These are phyloP conservation scores for Macrobrachium rosenbergii DNA, from an alignment of 1,140 invertebrate species.

Conservation along the genomic window DNA sequence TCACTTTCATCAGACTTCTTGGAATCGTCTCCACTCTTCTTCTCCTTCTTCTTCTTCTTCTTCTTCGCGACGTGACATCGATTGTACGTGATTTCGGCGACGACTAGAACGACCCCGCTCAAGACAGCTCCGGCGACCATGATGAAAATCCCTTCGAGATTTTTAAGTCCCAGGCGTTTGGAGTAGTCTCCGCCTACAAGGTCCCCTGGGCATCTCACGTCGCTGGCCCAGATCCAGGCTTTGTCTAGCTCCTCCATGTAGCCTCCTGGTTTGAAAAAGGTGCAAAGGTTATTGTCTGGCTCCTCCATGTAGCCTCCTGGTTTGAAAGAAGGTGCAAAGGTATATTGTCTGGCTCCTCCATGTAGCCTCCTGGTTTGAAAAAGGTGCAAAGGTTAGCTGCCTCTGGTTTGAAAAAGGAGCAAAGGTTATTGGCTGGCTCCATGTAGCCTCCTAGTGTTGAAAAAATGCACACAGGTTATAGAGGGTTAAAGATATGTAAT, in stretches of 20 bases:
- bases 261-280: conserved; percentile 81
- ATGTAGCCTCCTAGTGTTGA: conserved; percentile 90
- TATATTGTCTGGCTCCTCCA: too few species aligned
- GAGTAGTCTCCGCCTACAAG: conserved; percentile 96
- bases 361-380: too few species aligned
- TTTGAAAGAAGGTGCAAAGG: too few species aligned
- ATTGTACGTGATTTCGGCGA: conserved; percentile 98
- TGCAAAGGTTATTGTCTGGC: too few species aligned
- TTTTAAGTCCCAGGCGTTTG: conserved; percentile 94
- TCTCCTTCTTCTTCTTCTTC: conserved; percentile 90
- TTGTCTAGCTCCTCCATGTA: conserved; percentile 97
- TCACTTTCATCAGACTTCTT: background rate
- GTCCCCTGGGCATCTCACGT: conserved; percentile 88
- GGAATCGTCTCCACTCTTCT: conserved; percentile 75
- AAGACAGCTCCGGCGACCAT: conserved; percentile 90
- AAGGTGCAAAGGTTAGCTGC: too few species aligned
- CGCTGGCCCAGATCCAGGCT: conserved; percentile 93
- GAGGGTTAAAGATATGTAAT: background rate
- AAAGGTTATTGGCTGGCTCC: too few species aligned
- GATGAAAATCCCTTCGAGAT: conserved; percentile 98
- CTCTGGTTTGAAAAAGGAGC: too few species aligned
- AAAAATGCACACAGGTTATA: background rate
- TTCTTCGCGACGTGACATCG: conserved; percentile 95
- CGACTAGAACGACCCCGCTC: conserved; percentile 92
- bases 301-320: too few species aligned